phyloP scores from a whole-genome alignment of 2,888 invertebrate genomes.

The Anticlea derivata region DNA sequence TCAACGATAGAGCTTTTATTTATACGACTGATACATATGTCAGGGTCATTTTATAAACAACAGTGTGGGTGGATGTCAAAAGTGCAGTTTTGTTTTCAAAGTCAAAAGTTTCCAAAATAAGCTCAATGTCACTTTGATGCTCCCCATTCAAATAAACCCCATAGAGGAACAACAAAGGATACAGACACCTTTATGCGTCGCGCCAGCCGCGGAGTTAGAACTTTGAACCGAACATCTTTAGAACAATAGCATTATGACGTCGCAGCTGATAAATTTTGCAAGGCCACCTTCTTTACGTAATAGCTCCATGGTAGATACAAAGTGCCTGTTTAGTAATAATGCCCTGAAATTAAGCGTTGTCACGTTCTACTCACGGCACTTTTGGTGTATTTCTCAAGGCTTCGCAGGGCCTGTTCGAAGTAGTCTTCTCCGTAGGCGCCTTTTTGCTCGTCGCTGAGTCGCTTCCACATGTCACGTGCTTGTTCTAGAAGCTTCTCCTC shows the following conservation, averaged over 20 bases:
- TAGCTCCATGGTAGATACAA: slow-evolving; percentile 1
- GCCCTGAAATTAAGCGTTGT: slow-evolving; percentile 38
- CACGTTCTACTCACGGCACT: slow-evolving; percentile 83
- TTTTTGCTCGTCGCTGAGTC: slow-evolving; percentile 90
- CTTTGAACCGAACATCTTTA: background rate
- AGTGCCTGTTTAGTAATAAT: slow-evolving; percentile 30
- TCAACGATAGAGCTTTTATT: slow-evolving; percentile 16
- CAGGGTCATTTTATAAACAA: slow-evolving; percentile 8
- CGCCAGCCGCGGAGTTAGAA: background rate
- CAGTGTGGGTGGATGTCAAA: background rate
- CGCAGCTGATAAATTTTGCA: background rate
- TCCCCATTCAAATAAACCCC: too few species aligned
- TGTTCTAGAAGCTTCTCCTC: slow-evolving; percentile 87
- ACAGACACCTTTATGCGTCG: too few species aligned
- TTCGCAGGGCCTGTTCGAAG: slow-evolving; percentile 91
- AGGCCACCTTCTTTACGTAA: background rate
- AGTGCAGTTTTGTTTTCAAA: slow-evolving; percentile 2
- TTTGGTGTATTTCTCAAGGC: slow-evolving; percentile 91
- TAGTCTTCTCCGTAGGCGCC: slow-evolving; percentile 92
- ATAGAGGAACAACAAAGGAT: too few species aligned
- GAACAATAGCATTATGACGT: background rate
- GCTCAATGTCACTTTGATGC: too few species aligned
- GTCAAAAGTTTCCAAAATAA: too few species aligned
- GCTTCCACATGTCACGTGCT: slow-evolving; percentile 93
- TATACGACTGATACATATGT: slow-evolving; percentile 9